Evolutionary conservation across 2,888 invertebrate species (phyloP), one percentile per base, ranked within the genome.

Genomic region (Xanthostigma xanthostigma): DNA sequence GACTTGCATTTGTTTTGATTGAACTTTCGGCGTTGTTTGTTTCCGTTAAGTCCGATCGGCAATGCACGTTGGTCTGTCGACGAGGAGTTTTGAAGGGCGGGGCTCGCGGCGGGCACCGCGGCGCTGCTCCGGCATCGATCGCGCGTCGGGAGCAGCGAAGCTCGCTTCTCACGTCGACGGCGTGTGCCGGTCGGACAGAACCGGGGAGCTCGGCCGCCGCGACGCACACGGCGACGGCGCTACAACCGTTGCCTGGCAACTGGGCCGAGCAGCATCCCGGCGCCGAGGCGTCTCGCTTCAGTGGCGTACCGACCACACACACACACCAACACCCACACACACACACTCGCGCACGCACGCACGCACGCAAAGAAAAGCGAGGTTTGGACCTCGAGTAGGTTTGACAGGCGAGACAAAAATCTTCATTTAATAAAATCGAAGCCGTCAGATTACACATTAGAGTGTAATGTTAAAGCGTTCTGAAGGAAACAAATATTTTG

Each of bases 211-310:
- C 50, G 52, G 53, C 49, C 50, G 55, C 53, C 55, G 56, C 55
- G 55, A 53, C 53, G 53, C 49, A 45, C 50, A 52, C 55, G 53
- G 48, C 51, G 51, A 51, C 45, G 53, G 44, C 46, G 50, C 50
- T 48, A 50, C 46, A 51, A 51, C 53, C 50, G 49, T 49, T 50
- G 47, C 47, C 43, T 51, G 45, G 55, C 55, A 43, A 51, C 51
- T 50, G 49, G 51, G 54, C 49, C 49, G 49, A 51, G 49, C 57
- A 53, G 54, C 56, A 54, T 43, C 49, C 52, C 54, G 57, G 56
- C 57, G 57, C 55, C 57, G 53, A 54, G 51, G 55, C 56, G 56
- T 53, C 54, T 51, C 55, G 54, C 56, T 53, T 54, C 51, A 51
- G 48, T 56, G 56, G 56, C 57, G 57, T 57, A 34, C 41, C 41